Percentiles rank a stretch among this genome's conserved stretches.
These are phyloP conservation scores for Aphis craccivora DNA, from an alignment of 1,140 invertebrate species.

Conservation along the genomic window DNA sequence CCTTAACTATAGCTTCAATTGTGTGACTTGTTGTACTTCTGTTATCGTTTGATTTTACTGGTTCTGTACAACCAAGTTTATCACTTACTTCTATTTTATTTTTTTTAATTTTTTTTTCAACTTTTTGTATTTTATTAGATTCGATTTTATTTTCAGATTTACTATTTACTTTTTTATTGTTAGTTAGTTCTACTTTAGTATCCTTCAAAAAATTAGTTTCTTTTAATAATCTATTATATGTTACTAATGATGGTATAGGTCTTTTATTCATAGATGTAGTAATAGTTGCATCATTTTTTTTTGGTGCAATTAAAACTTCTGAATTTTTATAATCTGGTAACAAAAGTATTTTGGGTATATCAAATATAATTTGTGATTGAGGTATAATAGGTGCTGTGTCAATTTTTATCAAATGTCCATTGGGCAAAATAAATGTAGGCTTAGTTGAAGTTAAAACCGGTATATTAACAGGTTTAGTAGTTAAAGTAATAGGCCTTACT, in stretches of 20 bases:
- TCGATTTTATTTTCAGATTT: constrained; percentile 57
- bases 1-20: constrained; percentile 53
- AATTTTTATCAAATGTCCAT: constrained; percentile 55
- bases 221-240: constrained; percentile 60
- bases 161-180: constrained; percentile 59
- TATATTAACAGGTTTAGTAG: constrained; percentile 42
- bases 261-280: constrained; percentile 58
- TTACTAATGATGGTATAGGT: constrained; percentile 57
- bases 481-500: constrained; percentile 37
- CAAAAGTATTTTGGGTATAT: constrained; percentile 45
- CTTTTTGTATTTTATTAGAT: constrained; percentile 59
- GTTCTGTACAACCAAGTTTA: constrained; percentile 35
- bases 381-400: constrained; percentile 48
- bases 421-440: constrained; percentile 45
- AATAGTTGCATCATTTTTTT: constrained; percentile 48
- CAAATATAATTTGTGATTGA: constrained; percentile 50
- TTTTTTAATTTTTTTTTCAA: constrained; percentile 47
- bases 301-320: constrained; percentile 54
- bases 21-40: constrained; percentile 39
- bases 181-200: constrained; percentile 44
- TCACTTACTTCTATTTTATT: constrained; percentile 54
- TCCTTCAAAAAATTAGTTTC: constrained; percentile 59
- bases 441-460: constrained; percentile 44
- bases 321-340: constrained; percentile 42
- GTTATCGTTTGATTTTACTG: constrained; percentile 39